Percentiles rank a stretch among this genome's conserved stretches.
Conservation (phyloP, 2,888 invertebrate genomes). For the Epinotia bilunana region DNA sequence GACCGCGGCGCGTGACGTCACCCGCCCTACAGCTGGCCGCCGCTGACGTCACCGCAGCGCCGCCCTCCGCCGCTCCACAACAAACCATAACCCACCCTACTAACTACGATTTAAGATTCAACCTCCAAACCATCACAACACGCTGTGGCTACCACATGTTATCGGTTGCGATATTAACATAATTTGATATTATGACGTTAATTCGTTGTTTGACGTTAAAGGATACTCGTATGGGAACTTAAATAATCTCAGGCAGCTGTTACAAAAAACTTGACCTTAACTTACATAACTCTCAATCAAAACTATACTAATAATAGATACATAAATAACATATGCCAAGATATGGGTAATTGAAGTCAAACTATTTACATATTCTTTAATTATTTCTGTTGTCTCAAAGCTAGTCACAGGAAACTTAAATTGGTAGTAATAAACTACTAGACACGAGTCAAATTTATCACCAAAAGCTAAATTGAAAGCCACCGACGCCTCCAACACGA, state of each 20-base stretch:
- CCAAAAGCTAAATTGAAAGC: constrained; percentile 32
- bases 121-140: constrained; percentile 59
- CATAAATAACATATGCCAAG: not conserved
- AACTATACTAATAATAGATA: constrained; percentile 25
- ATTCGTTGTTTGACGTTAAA: constrained; percentile 65
- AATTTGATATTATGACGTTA: constrained; percentile 71
- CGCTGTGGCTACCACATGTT: constrained; percentile 74
- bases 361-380: too few species aligned
- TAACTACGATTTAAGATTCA: constrained; percentile 65
- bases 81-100: constrained; percentile 69
- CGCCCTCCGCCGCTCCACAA: constrained; percentile 62
- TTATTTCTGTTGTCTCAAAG: too few species aligned
- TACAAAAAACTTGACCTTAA: constrained; percentile 45
- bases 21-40: constrained; percentile 80
- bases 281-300: constrained; percentile 16
- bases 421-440: constrained; percentile 1
- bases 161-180: constrained; percentile 66
- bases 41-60: constrained; percentile 72
- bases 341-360: not conserved
- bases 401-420: not conserved
- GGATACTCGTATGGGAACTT: constrained; percentile 65
- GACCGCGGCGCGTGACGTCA: constrained; percentile 79
- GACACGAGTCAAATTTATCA: constrained; percentile 27
- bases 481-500: constrained; percentile 12
- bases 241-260: constrained; percentile 57